Percentiles rank a stretch among this genome's conserved stretches.
These are phyloP conservation scores for Heliconius sara DNA, from an alignment of 2,888 invertebrate genomes.

Conservation along the genomic window DNA sequence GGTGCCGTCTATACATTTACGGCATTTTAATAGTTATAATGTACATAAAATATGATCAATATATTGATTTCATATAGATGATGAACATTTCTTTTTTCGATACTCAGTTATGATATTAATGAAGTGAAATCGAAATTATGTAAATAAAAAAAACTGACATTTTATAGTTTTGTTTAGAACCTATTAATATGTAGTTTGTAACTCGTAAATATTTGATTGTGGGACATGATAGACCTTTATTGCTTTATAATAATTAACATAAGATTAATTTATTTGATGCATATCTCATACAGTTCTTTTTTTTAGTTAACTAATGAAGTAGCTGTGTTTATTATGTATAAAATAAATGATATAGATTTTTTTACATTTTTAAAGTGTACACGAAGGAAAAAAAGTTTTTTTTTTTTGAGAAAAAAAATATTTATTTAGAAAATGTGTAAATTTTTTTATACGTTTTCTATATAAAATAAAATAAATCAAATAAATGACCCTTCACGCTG, in stretches of 20 bases:
- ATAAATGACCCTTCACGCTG: too few relatives aligned
- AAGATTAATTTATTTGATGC: conserved; percentile 12
- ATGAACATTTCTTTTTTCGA: conserved; percentile 11
- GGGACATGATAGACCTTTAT: conserved; percentile 26
- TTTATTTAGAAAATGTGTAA: too few relatives aligned
- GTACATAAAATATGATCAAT: not conserved
- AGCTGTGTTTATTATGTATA: not conserved
- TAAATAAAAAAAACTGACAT: conserved; percentile 15
- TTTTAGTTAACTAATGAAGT: conserved; percentile 15
- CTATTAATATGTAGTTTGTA: conserved; percentile 34
- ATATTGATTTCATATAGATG: conserved; percentile 4
- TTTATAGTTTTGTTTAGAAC: conserved; percentile 20
- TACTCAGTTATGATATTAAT: conserved; percentile 21
- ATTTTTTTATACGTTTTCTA: too few relatives aligned
- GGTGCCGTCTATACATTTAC: not conserved
- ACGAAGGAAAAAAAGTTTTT: too few relatives aligned
- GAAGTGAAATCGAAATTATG: conserved; percentile 33
- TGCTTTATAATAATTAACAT: conserved; percentile 24
- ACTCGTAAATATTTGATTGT: conserved; percentile 23
- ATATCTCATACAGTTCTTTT: not conserved
- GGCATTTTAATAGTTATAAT: not conserved
- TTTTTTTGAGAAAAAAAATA: too few relatives aligned
- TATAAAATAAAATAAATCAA: too few relatives aligned
- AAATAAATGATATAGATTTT: not conserved
- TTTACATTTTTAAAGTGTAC: too few relatives aligned